Percentiles rank a stretch among this genome's conserved stretches.
Conservation (phyloP, 1,140 invertebrate species). For the Apis laboriosa region DNA sequence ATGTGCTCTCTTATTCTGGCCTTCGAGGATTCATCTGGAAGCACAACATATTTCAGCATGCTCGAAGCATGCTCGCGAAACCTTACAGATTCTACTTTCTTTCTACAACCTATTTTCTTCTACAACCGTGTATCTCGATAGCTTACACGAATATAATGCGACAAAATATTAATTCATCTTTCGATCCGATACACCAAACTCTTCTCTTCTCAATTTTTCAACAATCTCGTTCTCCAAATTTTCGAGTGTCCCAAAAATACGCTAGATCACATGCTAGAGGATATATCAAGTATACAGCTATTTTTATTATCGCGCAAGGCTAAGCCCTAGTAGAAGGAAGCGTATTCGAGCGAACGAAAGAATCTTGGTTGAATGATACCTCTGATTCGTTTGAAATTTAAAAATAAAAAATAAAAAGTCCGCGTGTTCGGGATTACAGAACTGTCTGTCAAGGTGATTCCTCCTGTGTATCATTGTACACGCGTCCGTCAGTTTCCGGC, state of each 20-base stretch:
- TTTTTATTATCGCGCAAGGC: conserved; percentile 45
- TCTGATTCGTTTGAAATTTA: conserved; percentile 19
- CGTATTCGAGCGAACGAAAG: conserved; percentile 12
- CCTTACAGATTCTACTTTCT: background rate
- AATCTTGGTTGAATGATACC: conserved; percentile 33
- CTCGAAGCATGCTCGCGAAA: background rate
- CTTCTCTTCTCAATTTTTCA: background rate
- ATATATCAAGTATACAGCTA: background rate
- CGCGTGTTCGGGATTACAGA: background rate
- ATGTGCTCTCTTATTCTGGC: conserved; percentile 7
- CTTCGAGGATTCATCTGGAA: background rate
- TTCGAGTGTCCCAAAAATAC: background rate
- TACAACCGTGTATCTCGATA: no score
- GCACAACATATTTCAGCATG: background rate
- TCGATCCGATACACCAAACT: no score
- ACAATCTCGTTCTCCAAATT: background rate
- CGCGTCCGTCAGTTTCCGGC: conserved; percentile 53
- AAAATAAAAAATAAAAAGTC: conserved; percentile 21
- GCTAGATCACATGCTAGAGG: background rate
- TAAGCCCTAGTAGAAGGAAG: conserved; percentile 9
- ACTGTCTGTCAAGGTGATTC: conserved; percentile 49
- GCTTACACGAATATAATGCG: no score
- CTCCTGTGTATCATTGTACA: conserved; percentile 35
- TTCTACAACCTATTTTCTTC: no score
- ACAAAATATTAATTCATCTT: no score